Conservation (phyloP, 2,113 vertebrate genomes). For the Spermophilus dauricus region DNA sequence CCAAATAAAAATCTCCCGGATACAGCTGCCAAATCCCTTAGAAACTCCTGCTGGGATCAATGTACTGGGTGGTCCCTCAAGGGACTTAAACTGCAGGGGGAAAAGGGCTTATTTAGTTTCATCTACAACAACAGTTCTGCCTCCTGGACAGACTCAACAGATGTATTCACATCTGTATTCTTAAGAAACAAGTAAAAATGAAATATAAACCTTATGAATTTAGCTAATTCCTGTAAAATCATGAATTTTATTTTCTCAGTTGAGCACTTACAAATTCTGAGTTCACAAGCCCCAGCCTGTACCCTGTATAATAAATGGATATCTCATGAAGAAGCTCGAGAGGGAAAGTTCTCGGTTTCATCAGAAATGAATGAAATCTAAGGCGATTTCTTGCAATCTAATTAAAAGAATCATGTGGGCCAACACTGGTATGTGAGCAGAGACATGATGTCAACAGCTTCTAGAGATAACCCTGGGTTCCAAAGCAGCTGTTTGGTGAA, state of each 20-base stretch:
- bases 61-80: too few relatives aligned
- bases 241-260: conserved; percentile 22
- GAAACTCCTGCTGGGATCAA: too few relatives aligned
- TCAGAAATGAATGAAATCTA: conserved; percentile 83
- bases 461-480: conserved; percentile 78
- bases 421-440: conserved; percentile 83
- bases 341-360: conserved; percentile 82
- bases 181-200: conserved; percentile 56
- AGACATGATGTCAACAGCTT: conserved; percentile 74
- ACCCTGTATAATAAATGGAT: conserved; percentile 30
- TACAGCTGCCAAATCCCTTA: too few relatives aligned
- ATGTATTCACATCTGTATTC: conserved; percentile 3
- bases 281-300: conserved; percentile 71
- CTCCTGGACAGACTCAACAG: conserved; percentile 34
- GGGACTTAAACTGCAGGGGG: too few relatives aligned
- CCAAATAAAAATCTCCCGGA: too few relatives aligned
- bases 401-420: conserved; percentile 77
- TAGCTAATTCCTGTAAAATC: conserved; percentile 70
- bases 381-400: conserved; percentile 80
- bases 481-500: conserved; percentile 74
- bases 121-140: conserved; percentile 30
- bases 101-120: neutral
- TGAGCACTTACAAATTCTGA: conserved; percentile 34
- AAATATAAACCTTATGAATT: conserved; percentile 51
- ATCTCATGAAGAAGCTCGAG: conserved; percentile 78